phyloP scores from a whole-genome alignment of 92 coral and sea anemone genomes.

The Siderastrea radians region DNA sequence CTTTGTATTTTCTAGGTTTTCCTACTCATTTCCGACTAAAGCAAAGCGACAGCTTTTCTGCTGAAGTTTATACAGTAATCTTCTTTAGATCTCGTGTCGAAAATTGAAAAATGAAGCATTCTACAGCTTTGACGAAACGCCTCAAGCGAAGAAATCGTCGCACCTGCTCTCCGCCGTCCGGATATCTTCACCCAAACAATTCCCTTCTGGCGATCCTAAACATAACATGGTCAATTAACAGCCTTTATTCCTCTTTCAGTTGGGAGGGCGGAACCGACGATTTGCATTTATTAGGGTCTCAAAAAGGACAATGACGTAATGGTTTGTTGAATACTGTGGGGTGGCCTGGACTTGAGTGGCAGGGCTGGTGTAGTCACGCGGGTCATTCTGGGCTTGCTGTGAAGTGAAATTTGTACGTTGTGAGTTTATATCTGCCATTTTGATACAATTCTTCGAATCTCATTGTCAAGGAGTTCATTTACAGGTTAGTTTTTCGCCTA shows the following conservation, averaged over 20 bases:
- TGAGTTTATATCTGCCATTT: constrained; percentile 19
- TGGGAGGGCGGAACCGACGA: neutral
- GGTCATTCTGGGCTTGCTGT: constrained; percentile 51
- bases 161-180: neutral
- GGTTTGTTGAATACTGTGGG: constrained; percentile 47
- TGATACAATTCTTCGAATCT: constrained; percentile 17
- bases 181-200: too few species aligned
- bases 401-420: constrained; percentile 36
- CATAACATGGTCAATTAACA: neutral
- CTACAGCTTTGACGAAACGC: too few species aligned
- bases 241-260: neutral
- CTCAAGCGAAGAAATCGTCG: too few species aligned
- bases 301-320: constrained; percentile 70
- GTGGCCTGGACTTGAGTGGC: constrained; percentile 55
- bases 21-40: too few species aligned
- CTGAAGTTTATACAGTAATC: too few species aligned
- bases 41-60: too few species aligned
- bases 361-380: constrained; percentile 85
- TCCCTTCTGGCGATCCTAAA: neutral
- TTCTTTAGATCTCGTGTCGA: too few species aligned
- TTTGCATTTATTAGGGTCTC: neutral
- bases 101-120: too few species aligned
- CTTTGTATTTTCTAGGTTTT: too few species aligned
- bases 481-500: constrained; percentile 47
- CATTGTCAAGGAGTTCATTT: constrained; percentile 9